These are phyloP conservation scores for Schizopygopsis pylzovi DNA, from an alignment of 2,797 vertebrate species.

Conservation along the genomic window DNA sequence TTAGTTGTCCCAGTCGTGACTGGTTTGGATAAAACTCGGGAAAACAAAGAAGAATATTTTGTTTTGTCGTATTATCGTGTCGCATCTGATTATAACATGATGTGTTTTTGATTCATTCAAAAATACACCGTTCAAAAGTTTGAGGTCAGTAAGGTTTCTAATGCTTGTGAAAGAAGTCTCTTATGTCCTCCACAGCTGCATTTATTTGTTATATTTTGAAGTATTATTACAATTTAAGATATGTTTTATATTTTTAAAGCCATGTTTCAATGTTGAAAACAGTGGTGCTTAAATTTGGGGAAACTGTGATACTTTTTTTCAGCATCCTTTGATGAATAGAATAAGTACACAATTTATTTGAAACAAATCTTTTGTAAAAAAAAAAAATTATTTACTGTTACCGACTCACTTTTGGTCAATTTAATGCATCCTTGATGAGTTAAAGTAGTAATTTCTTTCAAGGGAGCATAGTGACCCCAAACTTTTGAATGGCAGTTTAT, in stretches of 20 bases:
- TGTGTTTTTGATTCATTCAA: neutral
- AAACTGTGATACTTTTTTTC: neutral
- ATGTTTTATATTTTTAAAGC: neutral
- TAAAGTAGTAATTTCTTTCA: neutral
- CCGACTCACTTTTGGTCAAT: neutral
- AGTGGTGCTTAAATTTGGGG: neutral
- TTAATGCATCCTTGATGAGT: neutral
- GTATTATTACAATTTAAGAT: neutral
- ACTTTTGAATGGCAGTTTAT: neutral
- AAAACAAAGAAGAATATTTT: neutral
- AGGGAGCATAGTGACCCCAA: neutral
- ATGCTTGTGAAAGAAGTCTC: neutral
- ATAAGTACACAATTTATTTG: neutral
- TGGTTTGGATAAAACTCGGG: neutral
- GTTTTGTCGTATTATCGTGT: neutral
- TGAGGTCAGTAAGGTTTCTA: neutral
- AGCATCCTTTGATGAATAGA: neutral
- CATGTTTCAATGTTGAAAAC: neutral
- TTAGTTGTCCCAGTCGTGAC: neutral
- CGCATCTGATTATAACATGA: neutral
- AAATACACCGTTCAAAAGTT: neutral
- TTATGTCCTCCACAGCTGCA: neutral
- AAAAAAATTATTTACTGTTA: neutral
- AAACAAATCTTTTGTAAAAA: neutral
- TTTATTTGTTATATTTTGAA: neutral